These are phyloP conservation scores for Cotesia glomerata DNA, from an alignment of 1,140 invertebrate genomes.

Conservation along the genomic window DNA sequence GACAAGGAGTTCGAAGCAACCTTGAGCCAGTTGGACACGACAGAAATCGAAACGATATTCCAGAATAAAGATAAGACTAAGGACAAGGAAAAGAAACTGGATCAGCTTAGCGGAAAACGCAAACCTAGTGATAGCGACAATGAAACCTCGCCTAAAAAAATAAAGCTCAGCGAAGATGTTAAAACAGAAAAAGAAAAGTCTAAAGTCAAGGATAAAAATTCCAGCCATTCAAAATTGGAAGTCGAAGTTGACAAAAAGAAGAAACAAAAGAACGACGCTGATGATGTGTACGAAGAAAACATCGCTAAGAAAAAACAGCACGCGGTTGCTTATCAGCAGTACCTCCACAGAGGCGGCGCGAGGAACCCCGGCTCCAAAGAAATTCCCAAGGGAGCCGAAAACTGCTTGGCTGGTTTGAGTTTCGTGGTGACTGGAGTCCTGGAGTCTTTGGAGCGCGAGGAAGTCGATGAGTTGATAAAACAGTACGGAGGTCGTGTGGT, in stretches of 20 bases:
- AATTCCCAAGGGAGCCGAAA: conserved; percentile 78
- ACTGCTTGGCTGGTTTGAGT: conserved; percentile 77
- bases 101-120: conserved; percentile 22
- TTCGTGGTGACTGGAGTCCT: conserved; percentile 89
- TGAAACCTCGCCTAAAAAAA: conserved; percentile 1
- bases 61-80: conserved; percentile 22
- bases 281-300: conserved; percentile 39
- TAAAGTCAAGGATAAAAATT: conserved; percentile 14
- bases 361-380: conserved; percentile 81
- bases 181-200: conserved; percentile 22
- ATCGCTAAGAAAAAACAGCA: conserved; percentile 71
- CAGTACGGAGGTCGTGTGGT: conserved; percentile 84
- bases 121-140: conserved; percentile 14
- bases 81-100: conserved; percentile 6
- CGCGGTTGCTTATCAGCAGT: conserved; percentile 72
- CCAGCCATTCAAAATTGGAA: conserved; percentile 28
- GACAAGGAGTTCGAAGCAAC: conserved; percentile 75
- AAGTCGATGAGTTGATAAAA: conserved; percentile 75
- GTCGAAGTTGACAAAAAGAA: conserved; percentile 45
- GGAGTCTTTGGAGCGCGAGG: conserved; percentile 86
- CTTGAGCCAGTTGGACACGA: conserved; percentile 68
- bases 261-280: conserved; percentile 42
- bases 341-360: conserved; percentile 77
- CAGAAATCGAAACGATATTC: conserved; percentile 33
- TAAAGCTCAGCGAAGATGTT: neutral